Evolutionary conservation across 2,797 vertebrate genomes (phyloP), one percentile per base, ranked within the genome.

Genomic region (Silurus lanzhouensis): DNA sequence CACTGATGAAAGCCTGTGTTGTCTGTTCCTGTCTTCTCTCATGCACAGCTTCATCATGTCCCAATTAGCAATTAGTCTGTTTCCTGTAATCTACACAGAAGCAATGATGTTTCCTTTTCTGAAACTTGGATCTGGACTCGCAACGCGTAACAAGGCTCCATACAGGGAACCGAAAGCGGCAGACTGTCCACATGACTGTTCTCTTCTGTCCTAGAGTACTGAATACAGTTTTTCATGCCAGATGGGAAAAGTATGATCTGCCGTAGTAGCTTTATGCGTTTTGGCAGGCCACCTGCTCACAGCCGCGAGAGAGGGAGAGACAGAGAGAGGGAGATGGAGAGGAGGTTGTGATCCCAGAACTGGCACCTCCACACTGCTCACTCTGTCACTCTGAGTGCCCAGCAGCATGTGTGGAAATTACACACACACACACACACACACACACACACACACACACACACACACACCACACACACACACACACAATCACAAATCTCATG

Each of bases 231-330:
- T 84, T 84, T 84, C 77, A 52, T 68, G 82, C 74, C 57, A 87
- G 70, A 74, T 14, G 68, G 48, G 57, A 38, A 68, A 72, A 46
- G 64, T 82, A 82, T 82, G 84, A 87, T 84, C 58, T n/a, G n/a
- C 13, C n/a, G n/a, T 76, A 55, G 81, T 67, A n/a, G 71, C 83
- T 83, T 86, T 84, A 83, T 89, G 75, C 25, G 19, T 68, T 80
- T 14, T 86, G 86, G 84, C 78, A 87, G 86, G 58, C 83, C 75
- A 86, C 84, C 68, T 86, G 84, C 84, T 84, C 71, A 83, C 48
- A 72, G 58, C 55, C 48, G 7, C 61, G 55, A 57, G 5, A 75
- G 81, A 72, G 64, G 66, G 74, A 60, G 81, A 77, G 66, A 82
- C 46, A 22, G 27, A 77, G 27, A 77, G 75, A 13, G 75, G 58